Percentiles rank a stretch among this genome's conserved stretches.
Evolutionary conservation across 2,888 invertebrate species (phyloP).

Genomic region (Scaptomyza caliginosa): DNA sequence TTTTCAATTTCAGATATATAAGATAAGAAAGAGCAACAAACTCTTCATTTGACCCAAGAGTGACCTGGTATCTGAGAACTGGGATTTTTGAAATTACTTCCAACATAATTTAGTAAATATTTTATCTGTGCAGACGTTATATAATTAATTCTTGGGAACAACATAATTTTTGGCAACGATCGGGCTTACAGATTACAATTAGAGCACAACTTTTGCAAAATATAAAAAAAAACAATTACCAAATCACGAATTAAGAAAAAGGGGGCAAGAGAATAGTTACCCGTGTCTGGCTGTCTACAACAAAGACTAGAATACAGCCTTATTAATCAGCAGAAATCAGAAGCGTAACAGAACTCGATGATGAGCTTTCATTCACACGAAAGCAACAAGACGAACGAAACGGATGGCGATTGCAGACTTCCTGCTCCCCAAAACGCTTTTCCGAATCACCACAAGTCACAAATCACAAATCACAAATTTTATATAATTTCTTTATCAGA

Average conservation of each 20-base stretch:
- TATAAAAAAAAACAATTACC: slow-evolving; percentile 59
- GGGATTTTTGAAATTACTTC: slow-evolving; percentile 20
- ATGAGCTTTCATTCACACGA: slow-evolving; percentile 61
- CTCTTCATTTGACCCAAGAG: slow-evolving; percentile 29
- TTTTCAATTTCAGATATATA: slow-evolving; percentile 17
- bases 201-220: slow-evolving; percentile 51
- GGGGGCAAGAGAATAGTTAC: neutral
- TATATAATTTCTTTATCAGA: slow-evolving; percentile 75
- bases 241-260: slow-evolving; percentile 34
- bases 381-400: slow-evolving; percentile 32
- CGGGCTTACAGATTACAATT: slow-evolving; percentile 61
- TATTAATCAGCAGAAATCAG: slow-evolving; percentile 27
- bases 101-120: slow-evolving; percentile 29
- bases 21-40: slow-evolving; percentile 63
- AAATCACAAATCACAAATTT: slow-evolving; percentile 49
- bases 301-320: slow-evolving; percentile 7
- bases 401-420: slow-evolving; percentile 69
- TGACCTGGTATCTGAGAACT: slow-evolving; percentile 26
- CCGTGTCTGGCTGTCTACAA: slow-evolving; percentile 37
- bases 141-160: slow-evolving; percentile 49
- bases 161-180: slow-evolving; percentile 64
- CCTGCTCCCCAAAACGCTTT: slow-evolving; percentile 57
- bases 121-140: slow-evolving; percentile 17
- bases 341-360: slow-evolving; percentile 16
- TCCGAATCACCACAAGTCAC: slow-evolving; percentile 52